Evolutionary conservation across 1,140 invertebrate species (phyloP).

Genomic region (Diorhabda carinulata): DNA sequence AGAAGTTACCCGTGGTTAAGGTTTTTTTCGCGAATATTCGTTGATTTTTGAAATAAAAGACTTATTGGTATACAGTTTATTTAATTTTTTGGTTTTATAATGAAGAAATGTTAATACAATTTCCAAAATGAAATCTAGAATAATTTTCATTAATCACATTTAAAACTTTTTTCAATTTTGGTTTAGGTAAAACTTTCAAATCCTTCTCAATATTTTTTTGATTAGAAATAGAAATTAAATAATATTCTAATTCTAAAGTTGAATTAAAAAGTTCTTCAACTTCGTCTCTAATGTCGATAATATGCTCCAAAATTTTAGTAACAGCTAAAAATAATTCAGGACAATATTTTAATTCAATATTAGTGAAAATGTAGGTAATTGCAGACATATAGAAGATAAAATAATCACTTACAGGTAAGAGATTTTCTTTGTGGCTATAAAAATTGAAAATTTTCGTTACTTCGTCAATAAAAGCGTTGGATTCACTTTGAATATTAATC

Average conservation of each 20-base stretch:
- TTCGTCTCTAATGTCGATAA: not conserved
- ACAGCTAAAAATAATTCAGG: conserved; percentile 25
- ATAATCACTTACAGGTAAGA: conserved; percentile 29
- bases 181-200: conserved; percentile 11
- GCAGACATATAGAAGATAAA: conserved; percentile 32
- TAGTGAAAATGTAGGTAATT: conserved; percentile 30
- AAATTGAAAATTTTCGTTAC: conserved; percentile 28
- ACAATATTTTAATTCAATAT: conserved; percentile 20
- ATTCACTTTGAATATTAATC: conserved; percentile 6
- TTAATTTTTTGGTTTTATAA: not conserved
- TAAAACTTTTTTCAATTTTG: conserved; percentile 7
- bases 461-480: conserved; percentile 16
- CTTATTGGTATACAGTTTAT: too few species aligned
- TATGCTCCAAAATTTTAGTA: conserved; percentile 22
- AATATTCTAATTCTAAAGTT: conserved; percentile 11
- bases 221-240: conserved; percentile 4
- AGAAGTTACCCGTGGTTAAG: too few species aligned
- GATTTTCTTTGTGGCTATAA: conserved; percentile 29
- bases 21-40: too few species aligned
- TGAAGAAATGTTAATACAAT: not conserved
- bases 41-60: too few species aligned
- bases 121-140: conserved; percentile 8
- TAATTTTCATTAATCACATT: conserved; percentile 10
- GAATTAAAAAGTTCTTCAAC: conserved; percentile 5
- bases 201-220: conserved; percentile 3